Evolutionary conservation across 2,888 invertebrate species (phyloP).

Genomic region (Ptychoptera albimana): DNA sequence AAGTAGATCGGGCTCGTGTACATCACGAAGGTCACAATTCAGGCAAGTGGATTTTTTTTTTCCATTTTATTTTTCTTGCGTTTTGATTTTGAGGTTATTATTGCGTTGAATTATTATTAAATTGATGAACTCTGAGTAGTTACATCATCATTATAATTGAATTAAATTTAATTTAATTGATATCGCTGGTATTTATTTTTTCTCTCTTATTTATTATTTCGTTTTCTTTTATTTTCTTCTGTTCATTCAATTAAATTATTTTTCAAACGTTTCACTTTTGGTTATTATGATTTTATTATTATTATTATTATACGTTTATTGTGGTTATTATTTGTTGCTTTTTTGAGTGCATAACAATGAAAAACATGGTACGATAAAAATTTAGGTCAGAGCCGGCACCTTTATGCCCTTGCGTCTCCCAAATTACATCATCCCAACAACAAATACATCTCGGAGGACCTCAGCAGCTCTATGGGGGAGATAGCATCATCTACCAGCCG

Average conservation of each 20-base stretch:
- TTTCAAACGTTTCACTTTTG: not conserved
- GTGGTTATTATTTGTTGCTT: no score
- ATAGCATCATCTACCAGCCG: constrained; percentile 38
- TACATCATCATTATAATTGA: no score
- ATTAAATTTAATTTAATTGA: no score
- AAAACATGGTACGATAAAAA: not conserved
- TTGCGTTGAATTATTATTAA: not conserved
- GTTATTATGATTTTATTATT: no score
- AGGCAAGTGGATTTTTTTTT: constrained; percentile 18
- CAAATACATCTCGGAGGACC: constrained; percentile 24
- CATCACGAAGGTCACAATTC: constrained; percentile 32
- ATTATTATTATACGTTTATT: no score
- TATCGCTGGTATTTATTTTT: not conserved
- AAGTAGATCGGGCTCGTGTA: constrained; percentile 31
- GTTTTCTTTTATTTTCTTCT: no score
- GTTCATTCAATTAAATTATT: not conserved
- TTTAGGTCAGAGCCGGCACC: constrained; percentile 27
- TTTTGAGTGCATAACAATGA: no score
- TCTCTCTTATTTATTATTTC: not conserved
- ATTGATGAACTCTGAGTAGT: no score
- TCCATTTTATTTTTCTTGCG: constrained; percentile 4
- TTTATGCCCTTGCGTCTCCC: constrained; percentile 29
- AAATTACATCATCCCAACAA: constrained; percentile 14
- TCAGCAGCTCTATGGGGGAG: constrained; percentile 33
- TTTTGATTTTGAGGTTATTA: constrained; percentile 2